Base-by-base conservation (phyloP, 1,140 invertebrate species). In the Theocolax elegans region DNA sequence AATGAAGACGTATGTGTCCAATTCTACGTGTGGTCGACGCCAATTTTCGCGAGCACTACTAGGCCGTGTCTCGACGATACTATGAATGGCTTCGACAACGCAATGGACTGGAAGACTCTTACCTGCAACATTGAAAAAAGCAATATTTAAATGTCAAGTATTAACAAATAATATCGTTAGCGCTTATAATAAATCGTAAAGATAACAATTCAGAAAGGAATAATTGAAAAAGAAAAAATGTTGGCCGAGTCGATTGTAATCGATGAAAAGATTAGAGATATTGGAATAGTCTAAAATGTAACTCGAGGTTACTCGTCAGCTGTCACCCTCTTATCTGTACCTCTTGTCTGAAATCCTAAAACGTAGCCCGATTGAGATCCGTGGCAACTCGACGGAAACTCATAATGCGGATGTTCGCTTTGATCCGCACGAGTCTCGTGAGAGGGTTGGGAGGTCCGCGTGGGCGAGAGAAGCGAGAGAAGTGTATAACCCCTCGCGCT, bases 101-200 rank as follows among this genome's bases (percentile, higher is more conserved):
- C 95, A 97, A 81, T 97, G 95, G 15, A 98, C 92, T 64, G 95
- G 95, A 75, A 97, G 87, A 54, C 94, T 95, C 88, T 96, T 96
- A 54, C 91, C 95, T 96, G 88, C 27, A 89, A 89, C 42, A n/a
- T 3, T n/a, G 42, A 15, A 9, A n/a, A 15, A 3, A 15, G 3
- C 7, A 10, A 49, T 13, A 1, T 9, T 6, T 25, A 12, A 27
- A 56, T 8, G 29, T 12, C n/a, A 3, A 31, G 3, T 0, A 12
- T 56, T 48, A 12, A 35, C 6, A 1, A 29, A 29, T 31, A 17
- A 53, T 12, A 7, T 48, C 9, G 27, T 31, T 1, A n/a, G 4
- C 21, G 10, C 48, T 13, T 25, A n/a, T 49, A 3, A 3, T 13
- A 3, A 44, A n/a, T 15, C 15, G 13, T 3, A 13, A n/a, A 13